Evolutionary conservation across 2,113 vertebrate genomes (phyloP).

Genomic region (Euleptes europaea): DNA sequence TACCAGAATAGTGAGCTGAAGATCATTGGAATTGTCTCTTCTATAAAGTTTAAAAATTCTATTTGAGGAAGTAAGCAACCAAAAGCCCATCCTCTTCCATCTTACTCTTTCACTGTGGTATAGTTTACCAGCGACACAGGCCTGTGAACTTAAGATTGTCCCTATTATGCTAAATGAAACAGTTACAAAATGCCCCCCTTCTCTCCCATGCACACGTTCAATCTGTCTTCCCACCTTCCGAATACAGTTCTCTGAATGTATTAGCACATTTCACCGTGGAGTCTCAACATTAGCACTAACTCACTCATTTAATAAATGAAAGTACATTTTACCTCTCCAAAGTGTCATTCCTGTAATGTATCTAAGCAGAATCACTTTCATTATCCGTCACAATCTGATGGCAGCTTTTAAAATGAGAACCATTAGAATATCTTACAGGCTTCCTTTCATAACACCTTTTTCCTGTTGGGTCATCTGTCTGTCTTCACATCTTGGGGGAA

Average conservation of each 20-base stretch:
- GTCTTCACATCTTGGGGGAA: constrained; percentile 45
- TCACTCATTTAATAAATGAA: constrained; percentile 64
- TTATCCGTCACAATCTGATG: constrained; percentile 66
- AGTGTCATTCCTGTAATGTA: constrained; percentile 61
- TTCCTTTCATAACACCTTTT: constrained; percentile 60
- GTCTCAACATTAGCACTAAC: constrained; percentile 29
- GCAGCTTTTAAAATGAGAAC: constrained; percentile 71
- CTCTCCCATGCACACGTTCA: neutral
- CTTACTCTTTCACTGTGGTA: neutral
- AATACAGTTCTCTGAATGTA: constrained; percentile 35
- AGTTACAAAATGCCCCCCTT: neutral
- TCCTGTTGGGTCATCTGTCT: constrained; percentile 63
- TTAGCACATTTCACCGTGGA: neutral
- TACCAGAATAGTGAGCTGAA: neutral
- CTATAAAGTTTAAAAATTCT: neutral
- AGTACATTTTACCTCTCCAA: constrained; percentile 42
- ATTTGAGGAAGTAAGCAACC: neutral
- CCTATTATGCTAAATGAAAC: constrained; percentile 17
- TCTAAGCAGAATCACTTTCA: constrained; percentile 56
- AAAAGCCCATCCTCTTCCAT: neutral
- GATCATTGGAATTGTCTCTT: constrained; percentile 5
- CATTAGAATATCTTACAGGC: constrained; percentile 58
- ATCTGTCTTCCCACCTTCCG: neutral
- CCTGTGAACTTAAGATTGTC: neutral
- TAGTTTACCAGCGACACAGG: neutral